Conservation (phyloP, 2,113 vertebrate species). For the Onychostoma macrolepis region DNA sequence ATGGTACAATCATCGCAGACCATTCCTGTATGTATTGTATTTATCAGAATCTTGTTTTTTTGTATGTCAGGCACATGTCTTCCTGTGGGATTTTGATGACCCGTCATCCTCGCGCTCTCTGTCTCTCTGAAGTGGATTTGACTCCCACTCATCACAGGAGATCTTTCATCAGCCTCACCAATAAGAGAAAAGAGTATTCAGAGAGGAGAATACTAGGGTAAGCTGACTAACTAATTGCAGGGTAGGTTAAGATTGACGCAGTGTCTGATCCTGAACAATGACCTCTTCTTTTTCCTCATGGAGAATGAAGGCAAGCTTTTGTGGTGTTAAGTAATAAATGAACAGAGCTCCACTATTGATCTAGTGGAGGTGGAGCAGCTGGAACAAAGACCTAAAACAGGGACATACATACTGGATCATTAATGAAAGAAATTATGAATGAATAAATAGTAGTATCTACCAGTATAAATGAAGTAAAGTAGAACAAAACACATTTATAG, state of each 20-base stretch:
- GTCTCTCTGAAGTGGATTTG: slow-evolving; percentile 64
- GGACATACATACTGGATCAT: not conserved
- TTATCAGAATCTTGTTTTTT: not conserved
- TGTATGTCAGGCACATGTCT: slow-evolving; percentile 67
- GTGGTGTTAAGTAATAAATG: not conserved
- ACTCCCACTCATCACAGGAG: slow-evolving; percentile 71
- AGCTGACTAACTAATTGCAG: slow-evolving; percentile 18
- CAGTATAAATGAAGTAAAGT: not conserved
- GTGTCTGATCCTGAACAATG: not conserved
- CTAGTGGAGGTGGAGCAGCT: not conserved
- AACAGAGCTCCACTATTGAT: not conserved
- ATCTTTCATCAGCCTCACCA: slow-evolving; percentile 87
- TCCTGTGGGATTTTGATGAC: slow-evolving; percentile 83
- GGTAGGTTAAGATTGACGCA: not conserved
- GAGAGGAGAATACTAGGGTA: slow-evolving; percentile 93
- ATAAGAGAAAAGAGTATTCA: slow-evolving; percentile 92
- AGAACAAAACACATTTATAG: not conserved
- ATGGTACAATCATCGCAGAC: not conserved
- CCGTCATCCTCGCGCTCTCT: slow-evolving; percentile 67
- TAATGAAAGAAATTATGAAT: not conserved
- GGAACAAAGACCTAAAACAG: not conserved
- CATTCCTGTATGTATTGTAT: not conserved
- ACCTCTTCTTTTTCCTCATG: not conserved
- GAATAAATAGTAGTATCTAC: not conserved
- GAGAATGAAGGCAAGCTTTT: not conserved